Base-by-base conservation (phyloP, 2,797 vertebrate species). In the Danio albolineatus region DNA sequence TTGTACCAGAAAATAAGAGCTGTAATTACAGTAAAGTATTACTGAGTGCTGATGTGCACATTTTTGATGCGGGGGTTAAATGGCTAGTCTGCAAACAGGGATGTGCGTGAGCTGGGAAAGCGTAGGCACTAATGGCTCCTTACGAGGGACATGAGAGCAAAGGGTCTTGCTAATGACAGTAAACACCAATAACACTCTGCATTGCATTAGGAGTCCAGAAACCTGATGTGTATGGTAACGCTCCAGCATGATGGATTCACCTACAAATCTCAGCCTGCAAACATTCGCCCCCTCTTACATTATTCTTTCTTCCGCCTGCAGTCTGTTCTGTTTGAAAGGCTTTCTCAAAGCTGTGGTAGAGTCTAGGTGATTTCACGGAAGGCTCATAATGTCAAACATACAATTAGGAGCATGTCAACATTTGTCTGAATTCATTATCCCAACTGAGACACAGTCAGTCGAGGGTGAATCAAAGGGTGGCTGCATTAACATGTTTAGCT, bases 351-450 rank as follows among this genome's bases (percentile, higher is more conserved):
- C 82, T 78, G 39, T 65, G 82, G 59, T 44, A 66, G 51, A 78
- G 54, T 82, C 36, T 46, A 36, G 2, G 28, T 59, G 65, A 86
- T 87, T 83, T 83, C 85, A 86, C 84, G 83, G 60, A 14, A 78
- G 75, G 74, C 80, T 80, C 77, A 79, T 84, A 80, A 90, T 84
- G 88, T 89, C 88, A 90, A 87, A 89, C 84, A 85, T 78, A 73
- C 82, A 87, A 91, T 91, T 88, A 89, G 80, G 78, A 85, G 78
- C 79, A 76, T 83, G 78, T 87, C 84, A 86, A 82, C 86, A 88
- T 81, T 86, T 81, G 87, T 80, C 89, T 73, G 67, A 85, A 81
- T 83, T 82, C 73, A 88, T 90, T 88, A 87, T 69, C 71, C 19
- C 73, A 80, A 85, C 64, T 54, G 62, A 85, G 74, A 76, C 10